Evolutionary conservation across 2,797 vertebrate species (phyloP).

Genomic region (Sphenodon punctatus): DNA sequence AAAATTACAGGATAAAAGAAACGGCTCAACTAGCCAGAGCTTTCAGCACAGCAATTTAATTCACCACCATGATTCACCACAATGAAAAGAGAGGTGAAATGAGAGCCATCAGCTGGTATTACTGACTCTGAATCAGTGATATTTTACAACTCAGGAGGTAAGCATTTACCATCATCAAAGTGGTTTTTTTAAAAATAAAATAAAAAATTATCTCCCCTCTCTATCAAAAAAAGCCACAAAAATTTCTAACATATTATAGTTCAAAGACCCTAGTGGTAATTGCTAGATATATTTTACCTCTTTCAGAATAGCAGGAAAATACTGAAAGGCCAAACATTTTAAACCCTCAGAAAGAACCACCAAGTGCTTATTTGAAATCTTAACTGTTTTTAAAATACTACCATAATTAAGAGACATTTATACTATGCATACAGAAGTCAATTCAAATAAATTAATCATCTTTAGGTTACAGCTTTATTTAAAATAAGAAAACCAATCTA

Average conservation of each 20-base stretch:
- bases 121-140: background rate
- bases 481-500: background rate
- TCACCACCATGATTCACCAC: slow-evolving; percentile 35
- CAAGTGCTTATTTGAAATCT: slow-evolving; percentile 7
- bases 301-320: slow-evolving; percentile 2
- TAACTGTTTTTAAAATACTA: background rate
- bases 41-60: slow-evolving; percentile 29
- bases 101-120: slow-evolving; percentile 14
- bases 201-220: too few relatives aligned
- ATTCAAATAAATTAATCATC: background rate
- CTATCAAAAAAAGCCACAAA: fast-evolving
- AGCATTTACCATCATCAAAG: fast-evolving
- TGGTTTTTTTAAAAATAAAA: background rate
- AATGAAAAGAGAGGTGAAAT: background rate
- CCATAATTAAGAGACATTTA: background rate
- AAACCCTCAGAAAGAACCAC: background rate
- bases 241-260: background rate
- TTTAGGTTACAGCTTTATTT: slow-evolving; percentile 20
- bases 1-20: slow-evolving; percentile 13
- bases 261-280: slow-evolving; percentile 5
- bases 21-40: background rate
- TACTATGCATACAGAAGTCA: slow-evolving; percentile 25
- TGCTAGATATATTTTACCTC: background rate
- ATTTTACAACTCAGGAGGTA: background rate
- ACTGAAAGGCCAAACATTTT: slow-evolving; percentile 19